Evolutionary conservation across 2,888 invertebrate species (phyloP).

Genomic region (Hemicrepidius hirtus): DNA sequence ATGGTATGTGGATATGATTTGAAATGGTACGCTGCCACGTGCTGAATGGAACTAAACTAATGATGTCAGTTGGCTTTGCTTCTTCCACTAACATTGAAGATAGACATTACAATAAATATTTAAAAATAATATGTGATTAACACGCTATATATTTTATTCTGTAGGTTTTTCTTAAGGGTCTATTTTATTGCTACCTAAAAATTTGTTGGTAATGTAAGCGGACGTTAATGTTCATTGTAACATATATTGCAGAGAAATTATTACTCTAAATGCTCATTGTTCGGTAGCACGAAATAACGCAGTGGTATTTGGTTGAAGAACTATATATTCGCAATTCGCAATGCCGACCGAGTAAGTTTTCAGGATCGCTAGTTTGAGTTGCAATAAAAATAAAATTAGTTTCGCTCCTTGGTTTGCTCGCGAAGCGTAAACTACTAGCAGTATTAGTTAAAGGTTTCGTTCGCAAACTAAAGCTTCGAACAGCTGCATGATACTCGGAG

Average conservation of each 20-base stretch:
- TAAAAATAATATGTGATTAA: too few species aligned
- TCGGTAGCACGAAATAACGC: conserved; percentile 4
- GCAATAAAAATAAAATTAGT: conserved; percentile 19
- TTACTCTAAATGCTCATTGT: conserved; percentile 2
- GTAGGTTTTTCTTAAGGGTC: too few species aligned
- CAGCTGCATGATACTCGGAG: conserved; percentile 1
- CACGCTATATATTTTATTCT: too few species aligned
- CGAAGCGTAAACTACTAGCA: conserved; percentile 6
- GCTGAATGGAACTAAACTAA: too few species aligned
- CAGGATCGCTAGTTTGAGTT: conserved; percentile 14
- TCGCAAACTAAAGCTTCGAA: conserved; percentile 8
- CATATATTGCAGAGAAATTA: not conserved
- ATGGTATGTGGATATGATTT: too few species aligned
- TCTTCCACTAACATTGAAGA: too few species aligned
- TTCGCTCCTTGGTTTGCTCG: conserved; percentile 1
- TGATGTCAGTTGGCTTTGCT: too few species aligned
- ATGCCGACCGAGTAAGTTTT: conserved; percentile 16
- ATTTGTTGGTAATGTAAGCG: conserved; percentile 1
- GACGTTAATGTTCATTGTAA: not conserved
- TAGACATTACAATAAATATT: too few species aligned
- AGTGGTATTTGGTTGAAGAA: conserved; percentile 1
- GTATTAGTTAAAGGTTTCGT: conserved; percentile 12
- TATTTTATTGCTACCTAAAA: too few species aligned
- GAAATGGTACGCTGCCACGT: too few species aligned
- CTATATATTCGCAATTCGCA: not conserved